A percentile compares a stretch with the other conserved stretches of the same genome.
phyloP scores from a whole-genome alignment of 2,797 vertebrate species.

The Novumbra hubbsi region DNA sequence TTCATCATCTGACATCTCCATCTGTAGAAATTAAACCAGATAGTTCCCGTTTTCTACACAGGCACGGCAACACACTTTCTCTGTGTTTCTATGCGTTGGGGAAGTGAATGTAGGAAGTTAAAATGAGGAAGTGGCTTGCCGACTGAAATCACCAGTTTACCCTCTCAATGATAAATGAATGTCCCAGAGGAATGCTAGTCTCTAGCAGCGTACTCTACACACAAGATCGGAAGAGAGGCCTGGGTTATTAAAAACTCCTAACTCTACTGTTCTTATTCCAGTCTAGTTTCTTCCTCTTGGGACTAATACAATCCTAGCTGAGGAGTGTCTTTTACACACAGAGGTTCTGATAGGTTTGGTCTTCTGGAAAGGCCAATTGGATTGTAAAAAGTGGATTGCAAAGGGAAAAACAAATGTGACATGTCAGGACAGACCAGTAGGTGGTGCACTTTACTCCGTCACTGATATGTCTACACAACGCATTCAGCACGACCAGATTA shows the following conservation, averaged over 20 bases:
- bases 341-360: neutral
- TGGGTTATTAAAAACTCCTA: neutral
- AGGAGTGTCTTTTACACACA: neutral
- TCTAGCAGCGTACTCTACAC: neutral
- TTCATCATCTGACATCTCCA: slow-evolving; percentile 19
- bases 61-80: neutral
- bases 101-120: slow-evolving; percentile 11
- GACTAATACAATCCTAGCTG: neutral
- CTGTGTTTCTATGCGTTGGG: slow-evolving; percentile 9
- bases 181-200: neutral
- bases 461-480: neutral
- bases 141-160: neutral
- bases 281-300: neutral
- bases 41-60: slow-evolving; percentile 14
- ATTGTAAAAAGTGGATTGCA: slow-evolving; percentile 21
- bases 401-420: slow-evolving; percentile 24
- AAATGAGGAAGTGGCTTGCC: slow-evolving; percentile 52
- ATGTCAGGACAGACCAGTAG: slow-evolving; percentile 58
- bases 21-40: slow-evolving; percentile 13
- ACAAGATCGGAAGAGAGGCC: neutral
- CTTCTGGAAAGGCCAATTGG: slow-evolving; percentile 9
- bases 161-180: neutral
- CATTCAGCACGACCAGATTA: too few species aligned
- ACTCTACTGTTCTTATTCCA: neutral
- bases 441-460: slow-evolving; percentile 51